A percentile compares a stretch with the other conserved stretches of the same genome.
Evolutionary conservation across 2,888 invertebrate genomes (phyloP).

Genomic region (Hyalella azteca): DNA sequence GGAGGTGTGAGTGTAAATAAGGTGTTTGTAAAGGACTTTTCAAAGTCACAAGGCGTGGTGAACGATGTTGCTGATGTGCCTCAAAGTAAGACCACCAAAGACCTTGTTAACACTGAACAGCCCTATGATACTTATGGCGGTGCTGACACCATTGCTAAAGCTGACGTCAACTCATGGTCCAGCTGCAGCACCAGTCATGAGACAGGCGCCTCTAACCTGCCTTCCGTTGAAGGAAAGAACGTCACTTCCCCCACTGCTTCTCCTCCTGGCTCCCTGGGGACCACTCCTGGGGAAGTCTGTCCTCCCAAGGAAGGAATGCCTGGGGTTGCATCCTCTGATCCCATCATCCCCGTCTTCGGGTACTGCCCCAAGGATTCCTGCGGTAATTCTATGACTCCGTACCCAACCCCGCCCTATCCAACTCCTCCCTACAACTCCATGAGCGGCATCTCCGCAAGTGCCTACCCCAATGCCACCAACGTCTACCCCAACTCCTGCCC

Average conservation of each 20-base stretch:
- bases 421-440: conserved; percentile 28
- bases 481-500: conserved; percentile 24
- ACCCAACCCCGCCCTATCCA: conserved; percentile 29
- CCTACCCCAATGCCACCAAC: conserved; percentile 7
- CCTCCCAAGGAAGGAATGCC: not conserved
- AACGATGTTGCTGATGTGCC: too few species aligned
- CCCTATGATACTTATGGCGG: too few species aligned
- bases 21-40: too few species aligned
- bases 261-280: not conserved
- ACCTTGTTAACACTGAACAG: too few species aligned
- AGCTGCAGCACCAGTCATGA: too few species aligned
- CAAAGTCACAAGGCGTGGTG: too few species aligned
- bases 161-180: too few species aligned
- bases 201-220: too few species aligned
- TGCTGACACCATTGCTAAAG: too few species aligned
- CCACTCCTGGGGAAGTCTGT: not conserved
- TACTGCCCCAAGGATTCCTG: conserved; percentile 14
- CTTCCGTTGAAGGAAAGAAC: not conserved
- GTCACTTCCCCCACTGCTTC: not conserved
- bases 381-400: not conserved
- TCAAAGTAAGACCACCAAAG: too few species aligned
- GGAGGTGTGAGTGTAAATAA: too few species aligned
- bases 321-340: not conserved
- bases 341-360: conserved; percentile 2
- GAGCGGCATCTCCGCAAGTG: not conserved